Evolutionary conservation across 1,140 invertebrate species (phyloP).

Genomic region (Tenebrio molitor): DNA sequence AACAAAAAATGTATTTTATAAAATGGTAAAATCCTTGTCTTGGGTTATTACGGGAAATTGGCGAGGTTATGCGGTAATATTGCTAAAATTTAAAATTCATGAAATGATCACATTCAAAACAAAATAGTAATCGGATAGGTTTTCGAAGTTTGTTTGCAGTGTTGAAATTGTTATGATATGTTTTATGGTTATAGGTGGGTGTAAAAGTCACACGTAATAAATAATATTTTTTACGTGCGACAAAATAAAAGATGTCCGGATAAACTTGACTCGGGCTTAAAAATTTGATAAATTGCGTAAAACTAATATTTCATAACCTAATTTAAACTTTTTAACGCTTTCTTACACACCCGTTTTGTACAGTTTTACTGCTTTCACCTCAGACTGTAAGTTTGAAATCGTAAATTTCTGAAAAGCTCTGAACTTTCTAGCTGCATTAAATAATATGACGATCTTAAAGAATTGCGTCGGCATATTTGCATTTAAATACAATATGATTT

Average conservation of each 20-base stretch:
- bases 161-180: too few relatives aligned
- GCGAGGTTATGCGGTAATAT: too few relatives aligned
- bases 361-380: not conserved
- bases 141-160: too few relatives aligned
- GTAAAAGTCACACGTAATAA: too few relatives aligned
- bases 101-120: too few relatives aligned
- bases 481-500: constrained; percentile 48
- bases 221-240: not conserved
- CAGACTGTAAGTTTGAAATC: not conserved
- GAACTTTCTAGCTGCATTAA: constrained; percentile 16
- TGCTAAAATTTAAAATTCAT: too few relatives aligned
- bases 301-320: constrained; percentile 7
- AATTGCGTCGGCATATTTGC: constrained; percentile 41
- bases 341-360: not conserved
- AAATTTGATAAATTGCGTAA: constrained; percentile 3
- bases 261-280: not conserved
- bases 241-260: not conserved
- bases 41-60: too few relatives aligned
- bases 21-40: too few relatives aligned
- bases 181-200: too few relatives aligned
- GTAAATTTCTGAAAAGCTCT: not conserved
- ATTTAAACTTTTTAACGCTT: constrained; percentile 13
- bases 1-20: too few relatives aligned
- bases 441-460: constrained; percentile 7
- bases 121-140: too few relatives aligned